Percentiles rank a stretch among this genome's conserved stretches.
These are phyloP conservation scores for Ictalurus furcatus DNA, from an alignment of 2,113 vertebrate species.

Conservation along the genomic window DNA sequence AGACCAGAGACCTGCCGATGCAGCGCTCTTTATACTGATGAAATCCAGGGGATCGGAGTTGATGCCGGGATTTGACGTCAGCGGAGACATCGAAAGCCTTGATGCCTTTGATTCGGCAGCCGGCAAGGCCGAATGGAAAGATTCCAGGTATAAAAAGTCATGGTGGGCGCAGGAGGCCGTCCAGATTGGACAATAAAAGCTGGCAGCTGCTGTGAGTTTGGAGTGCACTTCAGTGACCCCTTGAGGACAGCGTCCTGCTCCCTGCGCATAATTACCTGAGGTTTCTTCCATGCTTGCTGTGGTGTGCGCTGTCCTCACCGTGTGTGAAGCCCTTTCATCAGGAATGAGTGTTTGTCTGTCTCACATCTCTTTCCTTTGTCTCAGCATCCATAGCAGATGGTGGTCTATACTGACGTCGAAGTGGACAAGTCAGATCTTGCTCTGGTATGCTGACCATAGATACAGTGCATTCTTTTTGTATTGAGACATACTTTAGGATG, in stretches of 20 bases:
- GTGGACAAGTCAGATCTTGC: constrained; percentile 20
- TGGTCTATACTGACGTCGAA: not conserved
- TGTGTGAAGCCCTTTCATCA: constrained; percentile 49
- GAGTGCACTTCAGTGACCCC: constrained; percentile 54
- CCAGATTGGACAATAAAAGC: constrained; percentile 57
- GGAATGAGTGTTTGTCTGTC: constrained; percentile 4
- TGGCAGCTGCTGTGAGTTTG: constrained; percentile 51
- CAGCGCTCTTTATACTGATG: constrained; percentile 48
- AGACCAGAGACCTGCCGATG: constrained; percentile 40
- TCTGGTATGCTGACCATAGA: not conserved
- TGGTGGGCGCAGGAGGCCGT: constrained; percentile 32
- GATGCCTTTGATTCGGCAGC: constrained; percentile 48
- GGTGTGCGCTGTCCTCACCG: constrained; percentile 32
- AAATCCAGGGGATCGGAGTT: constrained; percentile 52
- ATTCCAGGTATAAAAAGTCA: constrained; percentile 32
- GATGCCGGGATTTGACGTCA: constrained; percentile 53
- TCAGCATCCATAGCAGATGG: constrained; percentile 38
- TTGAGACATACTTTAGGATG: not conserved
- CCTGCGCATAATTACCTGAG: constrained; percentile 52
- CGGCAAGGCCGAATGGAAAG: constrained; percentile 34
- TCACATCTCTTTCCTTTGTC: constrained; percentile 44
- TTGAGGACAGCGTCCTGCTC: constrained; percentile 50
- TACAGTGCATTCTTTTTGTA: not conserved
- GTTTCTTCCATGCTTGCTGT: constrained; percentile 20
- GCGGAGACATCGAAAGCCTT: constrained; percentile 39